phyloP scores from a whole-genome alignment of 2,113 vertebrate species.

The Labeo rohita region DNA sequence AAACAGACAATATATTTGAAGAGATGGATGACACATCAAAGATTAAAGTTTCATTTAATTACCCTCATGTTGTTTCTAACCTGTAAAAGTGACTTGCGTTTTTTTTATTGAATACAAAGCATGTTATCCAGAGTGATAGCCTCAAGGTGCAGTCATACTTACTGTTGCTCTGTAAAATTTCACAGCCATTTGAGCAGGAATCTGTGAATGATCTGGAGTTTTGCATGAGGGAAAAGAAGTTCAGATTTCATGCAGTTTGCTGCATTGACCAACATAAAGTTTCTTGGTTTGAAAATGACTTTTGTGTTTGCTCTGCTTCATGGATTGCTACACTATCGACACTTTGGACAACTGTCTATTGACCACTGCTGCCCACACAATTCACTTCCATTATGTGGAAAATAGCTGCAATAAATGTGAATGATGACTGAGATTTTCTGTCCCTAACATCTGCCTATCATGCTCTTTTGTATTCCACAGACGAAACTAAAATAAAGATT shows the following conservation, averaged over 20 bases:
- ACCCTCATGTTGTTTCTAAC: background rate
- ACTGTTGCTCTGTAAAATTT: background rate
- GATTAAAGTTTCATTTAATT: background rate
- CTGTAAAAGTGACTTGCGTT: background rate
- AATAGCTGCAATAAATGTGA: background rate
- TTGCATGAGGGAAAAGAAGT: background rate
- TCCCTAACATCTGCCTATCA: background rate
- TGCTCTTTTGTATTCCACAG: background rate
- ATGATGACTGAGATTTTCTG: background rate
- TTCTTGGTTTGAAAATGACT: too few relatives aligned
- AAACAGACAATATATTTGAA: background rate
- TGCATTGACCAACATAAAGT: too few relatives aligned
- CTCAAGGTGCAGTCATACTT: background rate
- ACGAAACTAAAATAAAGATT: background rate
- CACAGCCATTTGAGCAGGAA: background rate
- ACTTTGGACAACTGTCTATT: background rate
- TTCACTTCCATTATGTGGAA: background rate
- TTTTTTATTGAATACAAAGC: background rate
- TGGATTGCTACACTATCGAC: too few relatives aligned
- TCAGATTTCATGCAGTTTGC: background rate
- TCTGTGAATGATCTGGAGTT: background rate
- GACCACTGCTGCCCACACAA: background rate
- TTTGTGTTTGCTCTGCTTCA: too few relatives aligned
- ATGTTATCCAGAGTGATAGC: background rate
- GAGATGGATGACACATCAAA: background rate